These are phyloP conservation scores for Oryzias dopingdopingensis DNA, from an alignment of 2,797 vertebrate genomes.

Conservation along the genomic window DNA sequence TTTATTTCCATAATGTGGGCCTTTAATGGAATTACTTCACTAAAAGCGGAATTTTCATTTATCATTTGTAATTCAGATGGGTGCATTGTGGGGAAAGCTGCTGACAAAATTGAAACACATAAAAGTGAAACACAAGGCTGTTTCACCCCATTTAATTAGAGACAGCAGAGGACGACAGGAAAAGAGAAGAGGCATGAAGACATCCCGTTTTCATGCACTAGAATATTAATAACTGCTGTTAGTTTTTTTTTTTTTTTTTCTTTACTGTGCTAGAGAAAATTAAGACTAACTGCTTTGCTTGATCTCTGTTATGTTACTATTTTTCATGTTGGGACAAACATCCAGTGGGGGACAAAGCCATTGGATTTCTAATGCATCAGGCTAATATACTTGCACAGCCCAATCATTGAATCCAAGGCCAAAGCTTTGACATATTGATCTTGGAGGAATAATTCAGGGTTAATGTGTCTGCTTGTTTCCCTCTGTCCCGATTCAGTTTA, in stretches of 20 bases:
- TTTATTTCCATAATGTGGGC: conserved; percentile 82
- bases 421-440: conserved; percentile 62
- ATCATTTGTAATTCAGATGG: conserved; percentile 93
- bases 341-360: conserved; percentile 29
- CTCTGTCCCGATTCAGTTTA: not conserved
- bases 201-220: conserved; percentile 35
- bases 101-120: conserved; percentile 85
- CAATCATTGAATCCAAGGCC: conserved; percentile 59
- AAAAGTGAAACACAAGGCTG: conserved; percentile 73
- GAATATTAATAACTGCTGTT: conserved; percentile 54
- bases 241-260: conserved; percentile 8
- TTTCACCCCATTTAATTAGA: conserved; percentile 79
- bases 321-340: conserved; percentile 38
- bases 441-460: conserved; percentile 45
- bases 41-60: conserved; percentile 84
- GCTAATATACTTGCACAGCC: conserved; percentile 46
- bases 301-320: conserved; percentile 52
- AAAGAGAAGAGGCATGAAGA: conserved; percentile 22
- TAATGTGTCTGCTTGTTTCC: conserved; percentile 36
- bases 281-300: conserved; percentile 54
- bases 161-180: conserved; percentile 43
- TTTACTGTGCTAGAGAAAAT: conserved; percentile 41
- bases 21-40: conserved; percentile 85
- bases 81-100: conserved; percentile 83
- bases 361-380: conserved; percentile 62